These are phyloP conservation scores for Pseudococcus longispinus DNA, from an alignment of 2,888 invertebrate genomes.

Conservation along the genomic window DNA sequence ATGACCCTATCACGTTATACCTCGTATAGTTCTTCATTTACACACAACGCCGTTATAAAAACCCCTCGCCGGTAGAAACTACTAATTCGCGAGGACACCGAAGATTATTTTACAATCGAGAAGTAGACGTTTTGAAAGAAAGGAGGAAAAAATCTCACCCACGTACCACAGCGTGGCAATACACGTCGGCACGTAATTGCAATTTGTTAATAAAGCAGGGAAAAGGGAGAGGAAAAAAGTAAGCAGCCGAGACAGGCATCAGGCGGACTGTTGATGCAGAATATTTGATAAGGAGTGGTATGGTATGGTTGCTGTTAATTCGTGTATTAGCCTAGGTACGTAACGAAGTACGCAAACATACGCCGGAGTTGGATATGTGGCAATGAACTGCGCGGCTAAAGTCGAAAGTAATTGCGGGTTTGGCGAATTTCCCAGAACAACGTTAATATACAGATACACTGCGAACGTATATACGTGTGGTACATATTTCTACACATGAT, in stretches of 20 bases:
- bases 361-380: background rate
- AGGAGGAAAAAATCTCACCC: background rate
- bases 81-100: background rate
- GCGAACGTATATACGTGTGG: background rate
- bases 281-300: background rate
- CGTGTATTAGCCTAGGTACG: background rate
- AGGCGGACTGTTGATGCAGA: background rate
- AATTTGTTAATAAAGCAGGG: background rate
- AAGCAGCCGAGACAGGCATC: background rate
- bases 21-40: background rate
- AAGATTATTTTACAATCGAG: no score
- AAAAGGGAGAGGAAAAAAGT: background rate
- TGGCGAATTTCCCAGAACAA: constrained; percentile 32
- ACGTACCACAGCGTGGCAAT: background rate
- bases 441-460: background rate
- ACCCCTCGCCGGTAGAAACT: background rate
- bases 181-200: background rate
- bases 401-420: constrained; percentile 42
- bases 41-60: background rate
- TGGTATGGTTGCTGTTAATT: background rate
- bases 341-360: background rate
- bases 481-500: background rate
- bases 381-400: constrained; percentile 31
- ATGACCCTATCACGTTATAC: background rate
- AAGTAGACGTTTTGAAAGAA: background rate